Percentiles rank a stretch among this genome's conserved stretches.
phyloP scores from a whole-genome alignment of 2,888 invertebrate genomes.

The Phortica okadai region DNA sequence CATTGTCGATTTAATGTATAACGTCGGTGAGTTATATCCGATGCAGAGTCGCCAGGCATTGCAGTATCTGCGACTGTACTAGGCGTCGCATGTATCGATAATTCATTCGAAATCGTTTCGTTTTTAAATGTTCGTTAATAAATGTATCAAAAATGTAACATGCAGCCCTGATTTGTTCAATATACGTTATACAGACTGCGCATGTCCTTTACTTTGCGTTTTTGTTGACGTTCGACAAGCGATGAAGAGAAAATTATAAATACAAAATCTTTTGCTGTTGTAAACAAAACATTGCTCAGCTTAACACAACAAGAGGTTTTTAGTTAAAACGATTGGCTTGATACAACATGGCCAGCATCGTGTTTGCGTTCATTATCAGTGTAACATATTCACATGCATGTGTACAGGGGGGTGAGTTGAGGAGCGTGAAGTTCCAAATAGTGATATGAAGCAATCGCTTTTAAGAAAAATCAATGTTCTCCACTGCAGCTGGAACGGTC shows the following conservation, averaged over 20 bases:
- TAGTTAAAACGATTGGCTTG: background rate
- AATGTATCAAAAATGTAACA: background rate
- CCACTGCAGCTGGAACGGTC: background rate
- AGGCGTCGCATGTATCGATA: background rate
- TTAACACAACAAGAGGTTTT: background rate
- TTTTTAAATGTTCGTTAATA: background rate
- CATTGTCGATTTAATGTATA: slow-evolving; percentile 80
- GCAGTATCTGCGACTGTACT: slow-evolving; percentile 67
- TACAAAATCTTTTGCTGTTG: background rate
- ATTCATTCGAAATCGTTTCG: background rate
- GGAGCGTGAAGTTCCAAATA: background rate
- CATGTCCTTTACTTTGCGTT: slow-evolving; percentile 45
- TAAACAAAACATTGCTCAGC: too few relatives aligned
- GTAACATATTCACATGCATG: background rate
- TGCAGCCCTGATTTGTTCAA: background rate
- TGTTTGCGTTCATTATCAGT: background rate
- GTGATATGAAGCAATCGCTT: background rate
- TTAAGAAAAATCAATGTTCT: slow-evolving; percentile 18
- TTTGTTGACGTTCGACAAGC: slow-evolving; percentile 45
- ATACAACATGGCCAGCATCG: background rate
- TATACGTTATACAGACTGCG: slow-evolving; percentile 42
- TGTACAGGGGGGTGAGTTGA: slow-evolving; percentile 7
- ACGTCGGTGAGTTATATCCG: slow-evolving; percentile 71
- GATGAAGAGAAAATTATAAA: background rate
- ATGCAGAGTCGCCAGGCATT: slow-evolving; percentile 70